Conservation (phyloP, 1,140 invertebrate genomes). For the Mylabris phalerata region DNA sequence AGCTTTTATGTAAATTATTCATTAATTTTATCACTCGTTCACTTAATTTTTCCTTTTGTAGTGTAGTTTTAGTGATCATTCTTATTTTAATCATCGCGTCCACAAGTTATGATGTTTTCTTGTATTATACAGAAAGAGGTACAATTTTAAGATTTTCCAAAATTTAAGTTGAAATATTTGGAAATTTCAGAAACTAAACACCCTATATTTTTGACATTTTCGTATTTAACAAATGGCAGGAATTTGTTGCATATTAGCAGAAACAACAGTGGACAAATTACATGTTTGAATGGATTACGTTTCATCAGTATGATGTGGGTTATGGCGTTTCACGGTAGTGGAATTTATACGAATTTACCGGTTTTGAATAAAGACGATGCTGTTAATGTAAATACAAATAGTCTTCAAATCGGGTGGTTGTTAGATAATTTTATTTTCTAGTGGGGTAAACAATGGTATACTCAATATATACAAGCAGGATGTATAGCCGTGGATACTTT, state of each 20-base stretch:
- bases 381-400: conserved; percentile 14
- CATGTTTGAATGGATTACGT: conserved; percentile 47
- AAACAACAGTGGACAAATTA: conserved; percentile 33
- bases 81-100: background rate
- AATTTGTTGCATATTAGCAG: conserved; percentile 18
- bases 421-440: conserved; percentile 8
- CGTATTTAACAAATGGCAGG: conserved; percentile 24
- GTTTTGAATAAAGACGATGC: conserved; percentile 20
- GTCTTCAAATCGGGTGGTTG: background rate
- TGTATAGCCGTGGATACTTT: conserved; percentile 50
- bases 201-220: conserved; percentile 20
- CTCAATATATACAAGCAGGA: conserved; percentile 28
- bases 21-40: background rate
- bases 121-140: background rate
- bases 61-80: background rate
- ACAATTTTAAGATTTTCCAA: background rate
- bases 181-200: conserved; percentile 7
- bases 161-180: background rate
- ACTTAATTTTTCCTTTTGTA: background rate
- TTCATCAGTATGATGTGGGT: conserved; percentile 51
- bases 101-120: background rate
- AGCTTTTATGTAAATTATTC: background rate
- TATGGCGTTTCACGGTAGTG: conserved; percentile 43
- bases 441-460: conserved; percentile 10
- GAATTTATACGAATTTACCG: conserved; percentile 16